Conservation (phyloP, 1,140 invertebrate species). For the Paracyclopina nana region DNA sequence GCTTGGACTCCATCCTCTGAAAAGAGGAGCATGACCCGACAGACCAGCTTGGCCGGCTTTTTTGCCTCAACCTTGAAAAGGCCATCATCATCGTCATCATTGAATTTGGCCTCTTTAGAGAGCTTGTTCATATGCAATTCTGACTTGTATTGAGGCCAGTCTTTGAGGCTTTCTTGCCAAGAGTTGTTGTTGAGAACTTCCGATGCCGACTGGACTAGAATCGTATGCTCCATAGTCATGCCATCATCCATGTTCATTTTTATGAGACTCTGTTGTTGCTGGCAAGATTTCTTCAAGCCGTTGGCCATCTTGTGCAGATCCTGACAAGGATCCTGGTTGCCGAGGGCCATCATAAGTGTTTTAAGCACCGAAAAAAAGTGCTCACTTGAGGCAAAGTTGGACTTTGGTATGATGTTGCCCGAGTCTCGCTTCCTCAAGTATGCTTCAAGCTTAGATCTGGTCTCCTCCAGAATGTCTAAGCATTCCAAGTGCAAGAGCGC, state of each 20-base stretch:
- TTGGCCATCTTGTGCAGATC: not conserved
- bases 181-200: not conserved
- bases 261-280: not conserved
- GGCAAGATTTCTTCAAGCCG: not conserved
- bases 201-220: not conserved
- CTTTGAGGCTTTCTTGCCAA: not conserved
- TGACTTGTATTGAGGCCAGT: not conserved
- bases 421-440: too few species aligned
- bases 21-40: conserved; percentile 6
- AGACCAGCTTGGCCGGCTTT: not conserved
- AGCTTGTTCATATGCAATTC: not conserved
- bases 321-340: not conserved
- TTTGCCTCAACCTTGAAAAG: too few species aligned
- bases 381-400: too few species aligned
- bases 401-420: too few species aligned
- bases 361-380: not conserved
- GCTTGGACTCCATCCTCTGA: not conserved
- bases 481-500: conserved; percentile 7
- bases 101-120: not conserved
- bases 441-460: too few species aligned
- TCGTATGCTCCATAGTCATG: not conserved
- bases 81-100: too few species aligned
- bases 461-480: not conserved
- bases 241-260: not conserved
- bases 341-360: not conserved